Percentiles rank a stretch among this genome's conserved stretches.
Evolutionary conservation across 1,140 invertebrate genomes (phyloP).

Genomic region (Lineus longissimus): DNA sequence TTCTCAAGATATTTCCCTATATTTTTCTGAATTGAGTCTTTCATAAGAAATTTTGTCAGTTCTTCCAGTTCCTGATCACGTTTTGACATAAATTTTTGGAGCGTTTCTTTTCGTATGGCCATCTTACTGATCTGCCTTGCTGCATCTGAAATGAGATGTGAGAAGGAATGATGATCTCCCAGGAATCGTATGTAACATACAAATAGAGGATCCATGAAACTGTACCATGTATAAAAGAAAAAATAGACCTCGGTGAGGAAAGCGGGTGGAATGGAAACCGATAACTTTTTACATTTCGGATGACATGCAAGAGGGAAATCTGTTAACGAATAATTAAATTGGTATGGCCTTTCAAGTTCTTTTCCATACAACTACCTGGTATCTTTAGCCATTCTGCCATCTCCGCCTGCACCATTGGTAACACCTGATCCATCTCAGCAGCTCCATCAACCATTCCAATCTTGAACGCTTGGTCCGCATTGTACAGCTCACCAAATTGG

Average conservation of each 20-base stretch:
- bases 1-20: conserved; percentile 19
- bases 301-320: no score
- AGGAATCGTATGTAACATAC: no score
- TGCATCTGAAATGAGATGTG: conserved; percentile 14
- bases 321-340: no score
- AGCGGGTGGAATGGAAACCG: no score
- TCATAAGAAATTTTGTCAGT: conserved; percentile 18
- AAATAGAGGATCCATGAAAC: no score
- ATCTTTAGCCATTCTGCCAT: conserved; percentile 37
- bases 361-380: conserved; percentile 30
- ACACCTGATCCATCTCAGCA: conserved; percentile 62
- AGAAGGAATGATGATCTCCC: no score
- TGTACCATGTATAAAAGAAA: no score
- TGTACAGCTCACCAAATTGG: conserved; percentile 68
- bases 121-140: conserved; percentile 20
- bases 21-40: conserved; percentile 22
- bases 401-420: conserved; percentile 25
- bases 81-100: conserved; percentile 18
- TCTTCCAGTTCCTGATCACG: conserved; percentile 20
- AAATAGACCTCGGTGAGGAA: no score
- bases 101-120: conserved; percentile 14
- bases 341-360: not conserved
- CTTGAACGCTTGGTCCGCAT: conserved; percentile 70
- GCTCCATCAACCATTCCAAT: conserved; percentile 76
- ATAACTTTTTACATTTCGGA: no score